Base-by-base conservation (phyloP, 2,113 vertebrate genomes). In the Melanocharis versteri region DNA sequence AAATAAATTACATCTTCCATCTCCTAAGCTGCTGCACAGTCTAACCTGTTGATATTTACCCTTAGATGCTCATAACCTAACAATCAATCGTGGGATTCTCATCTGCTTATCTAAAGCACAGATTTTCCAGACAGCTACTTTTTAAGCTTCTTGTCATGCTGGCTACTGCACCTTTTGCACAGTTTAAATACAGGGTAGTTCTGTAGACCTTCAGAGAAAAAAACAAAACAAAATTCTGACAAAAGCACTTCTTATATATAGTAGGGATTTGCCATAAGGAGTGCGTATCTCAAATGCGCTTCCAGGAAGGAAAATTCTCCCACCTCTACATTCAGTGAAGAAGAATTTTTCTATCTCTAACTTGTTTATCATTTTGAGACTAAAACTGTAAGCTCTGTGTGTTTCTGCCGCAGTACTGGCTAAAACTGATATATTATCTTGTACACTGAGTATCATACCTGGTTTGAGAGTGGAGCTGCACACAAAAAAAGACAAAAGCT, bases 211-310 rank as follows among this genome's bases (percentile, higher is more conserved):
- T 58, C 39, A 5, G 10, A 17, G 5, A 7, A 7, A 21, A 48
- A 42, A 47, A n/a, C n/a, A n/a, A n/a, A n/a, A n/a, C n/a, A 61
- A 45, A 8, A 2, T 11, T 33, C 30, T 71, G n/a, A 31, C 47
- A 24, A 50, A 72, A 70, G 7, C n/a, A 20, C 12, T 72, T 69
- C 11, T 33, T 69, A 22, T 21, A 45, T 10, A 70, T 13, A 80
- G 27, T 30, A 83, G 35, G 76, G 13, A 54, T 64, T 73, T 77
- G 30, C 33, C 17, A 15, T 14, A 27, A 65, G 4, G 16, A 35
- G 1, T 33, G 4, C 8, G 2, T 33, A 39, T 50, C 53, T 84
- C 37, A 76, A 65, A 70, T 33, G 6, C 0, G 0, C 3, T 73
- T 85, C 58, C 39, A 69, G 39, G 39, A 77, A 61, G 24, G 33